Base-by-base conservation (phyloP, 1,140 invertebrate genomes). In the Leptopilina boulardi region DNA sequence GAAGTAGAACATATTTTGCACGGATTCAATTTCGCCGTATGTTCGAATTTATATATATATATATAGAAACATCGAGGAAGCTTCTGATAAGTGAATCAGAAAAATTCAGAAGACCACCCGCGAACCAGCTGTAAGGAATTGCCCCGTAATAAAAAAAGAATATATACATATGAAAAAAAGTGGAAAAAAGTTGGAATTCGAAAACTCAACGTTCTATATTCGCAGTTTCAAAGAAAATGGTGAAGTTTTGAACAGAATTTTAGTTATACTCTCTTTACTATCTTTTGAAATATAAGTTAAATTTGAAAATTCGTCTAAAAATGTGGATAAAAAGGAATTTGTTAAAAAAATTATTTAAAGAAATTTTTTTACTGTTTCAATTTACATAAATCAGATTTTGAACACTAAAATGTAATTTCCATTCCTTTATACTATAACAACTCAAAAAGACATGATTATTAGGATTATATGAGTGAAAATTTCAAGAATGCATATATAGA, bases 11-110 rank as follows among this genome's bases (percentile, higher is more conserved):
- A 44, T 74, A 10, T 74, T 47, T 74, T 34, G 6, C 30, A 26
- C 41, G 71, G 15, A 74, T 74, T 59, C 73, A 66, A 54, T 41
- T 51, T 51, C 11, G 18, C 38, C 56, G 18, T 38, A 38, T 38
- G 66, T 74, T 74, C 9, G 5, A 8, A 59, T 38, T 72, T 71
- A n/a, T n/a, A n/a, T n/a, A n/a, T n/a, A n/a, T n/a, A n/a, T 38
- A 38, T 73, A 26, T 70, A 54, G 59, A 47, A 70, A 66, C 47
- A 56, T 44, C 38, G 47, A 26, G 15, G 42, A 70, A 72, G n/a
- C 8, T 41, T 23, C 30, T 54, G 34, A 77, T 54, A 66, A 66
- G 56, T 66, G 56, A 66, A 66, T 66, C 23, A 66, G 56, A 66
- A 66, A 30, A 66, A 66, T 66, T 66, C 11, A n/a, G 56, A 66